Conservation (phyloP, 2,113 vertebrate genomes). For the Tamias sibiricus region DNA sequence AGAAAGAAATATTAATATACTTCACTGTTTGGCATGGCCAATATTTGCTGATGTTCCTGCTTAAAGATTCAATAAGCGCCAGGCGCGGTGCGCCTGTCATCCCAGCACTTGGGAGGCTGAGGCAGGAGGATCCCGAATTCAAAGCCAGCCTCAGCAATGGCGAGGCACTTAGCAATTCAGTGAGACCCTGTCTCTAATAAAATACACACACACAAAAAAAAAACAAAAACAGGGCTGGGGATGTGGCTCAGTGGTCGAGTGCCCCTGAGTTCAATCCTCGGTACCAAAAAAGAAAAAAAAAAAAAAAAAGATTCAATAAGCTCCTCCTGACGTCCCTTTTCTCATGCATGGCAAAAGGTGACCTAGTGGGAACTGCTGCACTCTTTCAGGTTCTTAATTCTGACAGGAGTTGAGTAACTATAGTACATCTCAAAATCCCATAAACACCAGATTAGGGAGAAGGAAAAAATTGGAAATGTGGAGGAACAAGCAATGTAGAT, state of each 20-base stretch:
- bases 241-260: too few species aligned
- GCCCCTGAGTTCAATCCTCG: too few species aligned
- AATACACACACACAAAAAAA: too few species aligned
- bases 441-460: neutral
- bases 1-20: neutral
- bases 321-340: neutral
- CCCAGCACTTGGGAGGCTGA: too few species aligned
- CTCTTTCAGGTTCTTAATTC: neutral
- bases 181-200: too few species aligned
- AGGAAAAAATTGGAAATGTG: neutral
- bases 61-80: neutral
- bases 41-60: neutral
- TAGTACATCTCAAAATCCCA: neutral
- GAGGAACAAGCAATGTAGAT: neutral
- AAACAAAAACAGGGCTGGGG: too few species aligned
- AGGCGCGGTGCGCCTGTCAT: too few species aligned
- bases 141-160: too few species aligned
- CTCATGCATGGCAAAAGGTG: neutral
- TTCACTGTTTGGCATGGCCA: neutral
- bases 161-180: too few species aligned
- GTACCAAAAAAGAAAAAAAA: too few species aligned
- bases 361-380: neutral
- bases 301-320: neutral
- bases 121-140: too few species aligned
- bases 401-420: neutral